Evolutionary conservation across 2,797 vertebrate genomes (phyloP).

Genomic region (Enteromius afrohamiltoni): DNA sequence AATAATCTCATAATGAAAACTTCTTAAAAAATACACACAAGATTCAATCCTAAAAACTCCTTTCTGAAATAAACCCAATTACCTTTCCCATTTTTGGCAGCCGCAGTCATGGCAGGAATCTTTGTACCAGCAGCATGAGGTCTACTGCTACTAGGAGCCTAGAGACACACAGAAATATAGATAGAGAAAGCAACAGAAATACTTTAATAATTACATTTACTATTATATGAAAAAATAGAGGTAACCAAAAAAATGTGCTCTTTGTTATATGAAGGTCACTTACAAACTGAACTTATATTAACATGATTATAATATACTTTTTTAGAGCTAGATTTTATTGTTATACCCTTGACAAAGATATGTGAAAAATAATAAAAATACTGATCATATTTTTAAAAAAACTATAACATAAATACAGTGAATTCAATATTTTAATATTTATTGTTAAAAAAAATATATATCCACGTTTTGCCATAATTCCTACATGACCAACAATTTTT

Average conservation of each 20-base stretch:
- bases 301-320: background rate
- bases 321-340: background rate
- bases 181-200: background rate
- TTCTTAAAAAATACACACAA: background rate
- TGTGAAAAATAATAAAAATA: background rate
- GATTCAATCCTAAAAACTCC: background rate
- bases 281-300: background rate
- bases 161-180: background rate
- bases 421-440: background rate
- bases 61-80: constrained; percentile 60
- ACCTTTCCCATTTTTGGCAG: constrained; percentile 69
- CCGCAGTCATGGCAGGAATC: constrained; percentile 81
- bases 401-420: background rate
- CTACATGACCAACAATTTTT: background rate
- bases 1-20: background rate
- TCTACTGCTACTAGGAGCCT: constrained; percentile 72
- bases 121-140: constrained; percentile 80
- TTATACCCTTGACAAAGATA: background rate
- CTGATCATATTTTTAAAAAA: background rate
- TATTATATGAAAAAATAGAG: background rate
- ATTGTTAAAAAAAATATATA: background rate
- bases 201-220: background rate
- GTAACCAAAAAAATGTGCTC: background rate
- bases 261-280: background rate
- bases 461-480: background rate